These are phyloP conservation scores for Chromoteleia sp. DNA, from an alignment of 2,888 invertebrate species.

Conservation along the genomic window DNA sequence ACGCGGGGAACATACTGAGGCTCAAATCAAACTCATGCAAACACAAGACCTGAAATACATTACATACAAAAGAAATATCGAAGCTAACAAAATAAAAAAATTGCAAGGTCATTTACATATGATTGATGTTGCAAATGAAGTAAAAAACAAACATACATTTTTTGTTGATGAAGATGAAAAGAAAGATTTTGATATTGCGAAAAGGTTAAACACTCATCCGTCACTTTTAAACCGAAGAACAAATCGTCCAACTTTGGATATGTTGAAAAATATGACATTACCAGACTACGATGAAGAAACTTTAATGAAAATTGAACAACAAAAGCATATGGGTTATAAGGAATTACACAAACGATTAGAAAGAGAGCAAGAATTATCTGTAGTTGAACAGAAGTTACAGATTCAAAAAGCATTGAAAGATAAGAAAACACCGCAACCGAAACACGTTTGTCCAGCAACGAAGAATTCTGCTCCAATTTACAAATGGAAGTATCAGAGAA, in stretches of 20 bases:
- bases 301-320: slow-evolving; percentile 86
- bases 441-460: slow-evolving; percentile 87
- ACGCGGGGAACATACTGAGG: slow-evolving; percentile 90
- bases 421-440: slow-evolving; percentile 88
- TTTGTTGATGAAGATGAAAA: slow-evolving; percentile 90
- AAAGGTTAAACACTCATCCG: slow-evolving; percentile 91
- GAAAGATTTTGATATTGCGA: slow-evolving; percentile 88
- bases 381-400: slow-evolving; percentile 93
- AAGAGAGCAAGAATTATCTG: slow-evolving; percentile 90
- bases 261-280: slow-evolving; percentile 86
- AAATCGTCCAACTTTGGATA: slow-evolving; percentile 89
- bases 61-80: slow-evolving; percentile 93
- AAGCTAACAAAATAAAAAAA: slow-evolving; percentile 91
- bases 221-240: slow-evolving; percentile 88
- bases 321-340: slow-evolving; percentile 88
- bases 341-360: slow-evolving; percentile 91
- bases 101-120: slow-evolving; percentile 93
- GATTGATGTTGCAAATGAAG: slow-evolving; percentile 89
- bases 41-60: slow-evolving; percentile 97
- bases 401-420: slow-evolving; percentile 89
- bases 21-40: slow-evolving; percentile 95
- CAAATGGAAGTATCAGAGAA: slow-evolving; percentile 92
- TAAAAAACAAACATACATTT: slow-evolving; percentile 91
- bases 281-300: slow-evolving; percentile 87
- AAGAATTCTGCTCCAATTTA: slow-evolving; percentile 90